Evolutionary conservation across 2,888 invertebrate species (phyloP).

Genomic region (Heliconius sara): DNA sequence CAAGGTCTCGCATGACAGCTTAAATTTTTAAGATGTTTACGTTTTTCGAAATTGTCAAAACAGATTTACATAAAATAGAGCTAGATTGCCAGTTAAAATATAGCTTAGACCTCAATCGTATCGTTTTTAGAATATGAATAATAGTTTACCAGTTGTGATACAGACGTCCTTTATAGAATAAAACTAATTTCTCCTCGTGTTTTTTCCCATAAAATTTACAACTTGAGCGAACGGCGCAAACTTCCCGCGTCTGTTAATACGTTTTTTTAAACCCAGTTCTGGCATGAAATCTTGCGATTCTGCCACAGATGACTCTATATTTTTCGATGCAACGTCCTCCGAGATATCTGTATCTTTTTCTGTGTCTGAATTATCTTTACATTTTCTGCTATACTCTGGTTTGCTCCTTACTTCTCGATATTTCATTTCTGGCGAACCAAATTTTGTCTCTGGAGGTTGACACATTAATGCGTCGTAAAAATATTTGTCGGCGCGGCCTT

Average conservation of each 20-base stretch:
- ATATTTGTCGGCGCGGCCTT: constrained; percentile 66
- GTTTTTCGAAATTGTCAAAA: not conserved
- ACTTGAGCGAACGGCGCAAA: constrained; percentile 73
- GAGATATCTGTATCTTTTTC: constrained; percentile 70
- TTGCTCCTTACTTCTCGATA: constrained; percentile 56
- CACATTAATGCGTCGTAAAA: constrained; percentile 77
- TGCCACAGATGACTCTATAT: constrained; percentile 64
- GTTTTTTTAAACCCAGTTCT: constrained; percentile 65
- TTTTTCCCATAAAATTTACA: constrained; percentile 77
- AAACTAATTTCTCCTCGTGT: constrained; percentile 64
- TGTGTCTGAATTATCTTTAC: constrained; percentile 61
- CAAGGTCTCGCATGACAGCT: constrained; percentile 9
- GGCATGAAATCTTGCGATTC: constrained; percentile 69
- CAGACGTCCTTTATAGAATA: constrained; percentile 32
- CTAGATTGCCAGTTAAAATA: too few relatives aligned
- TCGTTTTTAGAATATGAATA: constrained; percentile 27
- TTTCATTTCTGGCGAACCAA: constrained; percentile 59
- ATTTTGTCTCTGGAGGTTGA: constrained; percentile 59
- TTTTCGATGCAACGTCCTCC: constrained; percentile 68
- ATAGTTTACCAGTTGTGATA: constrained; percentile 50
- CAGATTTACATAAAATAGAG: constrained; percentile 1
- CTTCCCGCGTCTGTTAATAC: constrained; percentile 62
- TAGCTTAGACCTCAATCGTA: not conserved
- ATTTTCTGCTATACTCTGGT: constrained; percentile 61
- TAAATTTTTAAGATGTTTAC: not conserved